phyloP scores from a whole-genome alignment of 2,113 vertebrate species.

The Psittacus erithacus region DNA sequence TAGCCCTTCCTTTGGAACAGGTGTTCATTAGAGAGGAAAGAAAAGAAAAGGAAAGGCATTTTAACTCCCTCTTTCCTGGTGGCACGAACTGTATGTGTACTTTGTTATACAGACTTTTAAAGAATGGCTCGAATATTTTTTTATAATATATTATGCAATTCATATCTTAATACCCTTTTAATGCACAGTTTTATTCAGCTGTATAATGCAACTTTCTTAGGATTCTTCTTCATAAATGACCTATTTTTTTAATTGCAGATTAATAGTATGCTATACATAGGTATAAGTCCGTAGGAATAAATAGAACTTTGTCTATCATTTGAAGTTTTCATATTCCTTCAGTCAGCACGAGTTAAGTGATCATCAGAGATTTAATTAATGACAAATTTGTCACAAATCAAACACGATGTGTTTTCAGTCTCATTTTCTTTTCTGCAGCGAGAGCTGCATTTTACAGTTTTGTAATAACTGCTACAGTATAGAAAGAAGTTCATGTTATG shows the following conservation, averaged over 20 bases:
- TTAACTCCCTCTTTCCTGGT: neutral
- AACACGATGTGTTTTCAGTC: neutral
- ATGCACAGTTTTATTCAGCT: neutral
- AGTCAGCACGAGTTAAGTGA: neutral
- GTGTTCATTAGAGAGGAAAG: constrained; percentile 20
- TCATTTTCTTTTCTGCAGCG: neutral
- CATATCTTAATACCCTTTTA: neutral
- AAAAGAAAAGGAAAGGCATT: constrained; percentile 24
- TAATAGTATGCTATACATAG: neutral
- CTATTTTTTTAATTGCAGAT: neutral
- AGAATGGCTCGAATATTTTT: neutral
- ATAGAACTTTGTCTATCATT: neutral
- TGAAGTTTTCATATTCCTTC: neutral
- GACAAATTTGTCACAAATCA: neutral
- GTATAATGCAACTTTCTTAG: neutral
- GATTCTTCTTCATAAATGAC: neutral
- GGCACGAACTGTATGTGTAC: neutral
- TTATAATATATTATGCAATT: neutral
- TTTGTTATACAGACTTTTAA: neutral
- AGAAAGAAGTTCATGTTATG: neutral
- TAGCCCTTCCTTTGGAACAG: constrained; percentile 58
- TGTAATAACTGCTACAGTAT: neutral
- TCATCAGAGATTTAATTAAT: neutral
- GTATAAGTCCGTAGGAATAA: neutral
- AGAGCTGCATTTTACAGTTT: neutral